Percentiles rank a stretch among this genome's conserved stretches.
phyloP scores from a whole-genome alignment of 2,888 invertebrate species.

The Portevinia maculata region DNA sequence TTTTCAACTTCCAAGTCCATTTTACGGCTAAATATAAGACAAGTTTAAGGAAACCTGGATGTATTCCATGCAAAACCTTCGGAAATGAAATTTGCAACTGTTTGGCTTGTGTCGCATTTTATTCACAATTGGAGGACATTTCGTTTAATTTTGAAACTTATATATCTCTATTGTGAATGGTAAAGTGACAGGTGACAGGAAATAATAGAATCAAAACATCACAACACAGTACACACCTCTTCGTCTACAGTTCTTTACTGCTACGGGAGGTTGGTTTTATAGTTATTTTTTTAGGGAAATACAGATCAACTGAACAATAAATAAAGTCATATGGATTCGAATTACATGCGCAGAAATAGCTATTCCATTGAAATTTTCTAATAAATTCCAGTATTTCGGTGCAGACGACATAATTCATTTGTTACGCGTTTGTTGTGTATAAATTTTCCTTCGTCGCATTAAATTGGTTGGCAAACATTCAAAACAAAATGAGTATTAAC shows the following conservation, averaged over 20 bases:
- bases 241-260: too few relatives aligned
- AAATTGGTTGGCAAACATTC: background rate
- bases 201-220: background rate
- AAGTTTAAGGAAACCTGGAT: background rate
- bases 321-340: background rate
- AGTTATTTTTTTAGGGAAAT: background rate
- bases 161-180: constrained; percentile 1
- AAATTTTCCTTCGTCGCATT: background rate
- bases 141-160: background rate
- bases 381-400: background rate
- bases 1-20: constrained; percentile 7
- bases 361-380: background rate
- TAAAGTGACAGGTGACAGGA: constrained; percentile 2
- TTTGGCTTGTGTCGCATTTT: background rate
- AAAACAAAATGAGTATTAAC: constrained; percentile 77
- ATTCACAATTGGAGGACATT: constrained; percentile 1
- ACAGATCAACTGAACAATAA: background rate
- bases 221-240: too few relatives aligned
- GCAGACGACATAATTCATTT: background rate
- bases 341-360: background rate
- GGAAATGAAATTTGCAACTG: background rate
- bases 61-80: background rate
- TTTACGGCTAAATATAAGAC: background rate
- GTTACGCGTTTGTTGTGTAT: constrained; percentile 34
- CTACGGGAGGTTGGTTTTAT: background rate